phyloP scores from a whole-genome alignment of 2,113 vertebrate genomes.

The Tetraodon nigroviridis region DNA sequence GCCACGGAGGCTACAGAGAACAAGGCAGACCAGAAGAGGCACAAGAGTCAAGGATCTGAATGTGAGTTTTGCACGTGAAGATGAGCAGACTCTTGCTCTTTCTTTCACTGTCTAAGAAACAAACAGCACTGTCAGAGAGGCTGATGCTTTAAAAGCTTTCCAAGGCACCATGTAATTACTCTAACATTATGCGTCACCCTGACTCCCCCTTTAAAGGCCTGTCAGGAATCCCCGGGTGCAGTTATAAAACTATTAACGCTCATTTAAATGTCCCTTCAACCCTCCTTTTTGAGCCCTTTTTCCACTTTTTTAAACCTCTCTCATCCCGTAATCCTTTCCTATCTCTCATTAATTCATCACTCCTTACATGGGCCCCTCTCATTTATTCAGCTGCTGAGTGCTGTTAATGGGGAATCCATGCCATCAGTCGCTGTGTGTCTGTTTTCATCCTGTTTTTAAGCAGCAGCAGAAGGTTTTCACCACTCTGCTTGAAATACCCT shows the following conservation, averaged over 20 bases:
- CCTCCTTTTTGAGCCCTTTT: constrained; percentile 15
- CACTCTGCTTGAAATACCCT: not conserved
- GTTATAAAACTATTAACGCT: constrained; percentile 69
- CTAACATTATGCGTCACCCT: constrained; percentile 63
- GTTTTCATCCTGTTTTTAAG: not conserved
- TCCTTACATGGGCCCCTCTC: constrained; percentile 12
- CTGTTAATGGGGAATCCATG: constrained; percentile 6
- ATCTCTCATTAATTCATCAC: constrained; percentile 39
- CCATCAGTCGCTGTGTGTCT: constrained; percentile 8
- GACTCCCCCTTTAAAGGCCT: constrained; percentile 47
- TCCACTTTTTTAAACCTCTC: constrained; percentile 34
- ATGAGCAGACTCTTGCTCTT: too few relatives aligned
- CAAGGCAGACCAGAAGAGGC: too few relatives aligned
- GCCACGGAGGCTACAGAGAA: too few relatives aligned
- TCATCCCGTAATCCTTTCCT: constrained; percentile 55
- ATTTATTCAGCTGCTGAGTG: not conserved
- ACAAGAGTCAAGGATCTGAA: not conserved
- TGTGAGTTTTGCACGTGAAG: too few relatives aligned
- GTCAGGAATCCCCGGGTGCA: constrained; percentile 57
- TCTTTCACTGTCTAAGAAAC: constrained; percentile 11
- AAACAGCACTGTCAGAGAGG: constrained; percentile 26
- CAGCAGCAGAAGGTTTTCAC: not conserved
- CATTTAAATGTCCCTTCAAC: constrained; percentile 48
- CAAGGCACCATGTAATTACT: constrained; percentile 69
- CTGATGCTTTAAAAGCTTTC: constrained; percentile 41